Base-by-base conservation (phyloP, 2,888 invertebrate genomes). In the Hipparchia sbordonii region DNA sequence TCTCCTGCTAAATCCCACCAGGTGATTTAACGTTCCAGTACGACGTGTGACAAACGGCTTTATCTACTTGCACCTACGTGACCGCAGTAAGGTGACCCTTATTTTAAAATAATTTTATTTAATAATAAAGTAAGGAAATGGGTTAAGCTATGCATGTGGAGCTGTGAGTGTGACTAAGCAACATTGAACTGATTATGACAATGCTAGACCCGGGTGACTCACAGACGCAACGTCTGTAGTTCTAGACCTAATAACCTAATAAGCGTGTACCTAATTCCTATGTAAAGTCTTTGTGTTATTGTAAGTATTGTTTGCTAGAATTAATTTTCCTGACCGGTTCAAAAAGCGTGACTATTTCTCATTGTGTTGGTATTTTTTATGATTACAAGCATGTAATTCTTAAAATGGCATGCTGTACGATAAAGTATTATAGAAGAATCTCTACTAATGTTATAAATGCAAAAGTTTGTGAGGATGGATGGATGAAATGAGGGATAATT, bases 111-210 rank as follows among this genome's bases (percentile, higher is more conserved):
- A 0, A 39, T 33, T 60, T 39, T 6, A 60, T 60, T 60, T 23
- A 23, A 6, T 39, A 60, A 59, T 8, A 39, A 33, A 60, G 10
- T 12, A 62, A 13, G 61, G 2, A 73, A 61, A 68, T 67, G 45
- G 71, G 60, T 67, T 33, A 65, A 13, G 12, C 8, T 12, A 10
- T 6, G 39, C 1, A 39, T 39, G 5, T 39, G 39, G 3, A 39
- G 2, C 2, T 39, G 23, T 23, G 23, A 23, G 59, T n/a, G 9
- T 74, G 70, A 74, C 33, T 72, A 52, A 74, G 71, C 66, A 66
- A 39, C 74, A 74, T 74, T 74, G 71, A 74, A 74, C 71, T 69
- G n/a, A 65, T 63, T 68, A 10, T 13, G 61, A 62, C 67, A 72
- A 68, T 10, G 59, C 59, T 33, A 23, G 46, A 51, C 52, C 62